Conservation (phyloP, 1,140 invertebrate genomes). For the Drosophila leontia region DNA sequence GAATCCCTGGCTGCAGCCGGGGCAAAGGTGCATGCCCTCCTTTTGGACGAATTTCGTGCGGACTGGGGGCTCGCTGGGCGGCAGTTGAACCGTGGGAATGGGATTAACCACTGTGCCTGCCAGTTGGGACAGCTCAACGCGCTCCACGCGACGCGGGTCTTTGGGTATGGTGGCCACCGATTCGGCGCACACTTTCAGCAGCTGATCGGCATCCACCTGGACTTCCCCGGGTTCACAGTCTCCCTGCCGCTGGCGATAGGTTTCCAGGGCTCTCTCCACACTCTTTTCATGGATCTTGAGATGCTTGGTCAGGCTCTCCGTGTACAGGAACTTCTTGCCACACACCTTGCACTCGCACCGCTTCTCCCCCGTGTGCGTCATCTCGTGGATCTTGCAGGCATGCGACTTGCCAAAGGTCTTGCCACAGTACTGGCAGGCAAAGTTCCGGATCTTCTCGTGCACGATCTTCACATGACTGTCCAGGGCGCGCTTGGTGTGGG, state of each 20-base stretch:
- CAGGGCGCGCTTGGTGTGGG: slow-evolving; percentile 73
- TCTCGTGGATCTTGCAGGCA: slow-evolving; percentile 82
- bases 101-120: slow-evolving; percentile 79
- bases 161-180: slow-evolving; percentile 76
- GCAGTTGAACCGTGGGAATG: slow-evolving; percentile 60
- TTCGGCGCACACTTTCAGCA: slow-evolving; percentile 74
- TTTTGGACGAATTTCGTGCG: slow-evolving; percentile 67
- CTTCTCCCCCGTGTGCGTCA: slow-evolving; percentile 86
- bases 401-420: slow-evolving; percentile 83
- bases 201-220: slow-evolving; percentile 57
- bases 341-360: slow-evolving; percentile 80
- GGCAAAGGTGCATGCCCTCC: slow-evolving; percentile 76
- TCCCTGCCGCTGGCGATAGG: slow-evolving; percentile 70
- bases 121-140: slow-evolving; percentile 71
- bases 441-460: slow-evolving; percentile 76
- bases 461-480: slow-evolving; percentile 80
- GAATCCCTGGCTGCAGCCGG: slow-evolving; percentile 74
- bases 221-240: slow-evolving; percentile 19
- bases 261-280: slow-evolving; percentile 72
- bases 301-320: slow-evolving; percentile 76
- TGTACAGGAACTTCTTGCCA: slow-evolving; percentile 72
- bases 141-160: slow-evolving; percentile 74
- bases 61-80: slow-evolving; percentile 27
- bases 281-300: slow-evolving; percentile 80
- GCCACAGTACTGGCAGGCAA: slow-evolving; percentile 79